Percentiles rank a stretch among this genome's conserved stretches.
phyloP scores from a whole-genome alignment of 2,888 invertebrate species.

The Drosophila siamana region DNA sequence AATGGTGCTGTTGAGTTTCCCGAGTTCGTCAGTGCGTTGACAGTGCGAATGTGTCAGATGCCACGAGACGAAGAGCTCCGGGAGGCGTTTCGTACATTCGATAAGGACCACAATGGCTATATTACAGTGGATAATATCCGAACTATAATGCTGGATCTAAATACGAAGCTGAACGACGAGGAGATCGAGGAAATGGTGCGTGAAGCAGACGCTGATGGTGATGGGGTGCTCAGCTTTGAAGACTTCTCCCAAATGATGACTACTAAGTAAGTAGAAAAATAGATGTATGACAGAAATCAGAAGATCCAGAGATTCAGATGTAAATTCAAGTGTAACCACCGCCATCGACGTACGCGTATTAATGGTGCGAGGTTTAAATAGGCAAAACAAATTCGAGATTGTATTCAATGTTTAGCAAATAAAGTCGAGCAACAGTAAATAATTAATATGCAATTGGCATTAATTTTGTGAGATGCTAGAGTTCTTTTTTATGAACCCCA shows the following conservation, averaged over 20 bases:
- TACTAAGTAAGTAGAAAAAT: not conserved
- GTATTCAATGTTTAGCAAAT: no score
- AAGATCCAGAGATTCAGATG: not conserved
- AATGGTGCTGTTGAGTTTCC: slow-evolving; percentile 98
- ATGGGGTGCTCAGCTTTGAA: slow-evolving; percentile 91
- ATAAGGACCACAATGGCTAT: slow-evolving; percentile 99
- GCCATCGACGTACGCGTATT: not conserved
- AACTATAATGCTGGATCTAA: slow-evolving; percentile 98
- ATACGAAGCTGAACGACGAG: slow-evolving; percentile 95
- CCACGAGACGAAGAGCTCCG: slow-evolving; percentile 99
- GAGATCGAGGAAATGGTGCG: slow-evolving; percentile 99
- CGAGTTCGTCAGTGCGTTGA: slow-evolving; percentile 99
- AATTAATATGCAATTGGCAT: not conserved
- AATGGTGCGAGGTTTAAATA: not conserved
- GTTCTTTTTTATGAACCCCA: no score
- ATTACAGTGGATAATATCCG: slow-evolving; percentile 97
- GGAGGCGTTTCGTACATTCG: slow-evolving; percentile 87
- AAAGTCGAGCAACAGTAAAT: not conserved
- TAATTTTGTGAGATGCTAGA: no score
- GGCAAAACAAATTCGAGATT: no score
- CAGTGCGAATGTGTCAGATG: slow-evolving; percentile 98
- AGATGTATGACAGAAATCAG: not conserved
- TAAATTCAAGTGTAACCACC: not conserved
- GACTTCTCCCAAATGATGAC: slow-evolving; percentile 96
- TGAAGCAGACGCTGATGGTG: slow-evolving; percentile 98